phyloP scores from a whole-genome alignment of 2,888 invertebrate species.

The Cryptosula pallasiana region DNA sequence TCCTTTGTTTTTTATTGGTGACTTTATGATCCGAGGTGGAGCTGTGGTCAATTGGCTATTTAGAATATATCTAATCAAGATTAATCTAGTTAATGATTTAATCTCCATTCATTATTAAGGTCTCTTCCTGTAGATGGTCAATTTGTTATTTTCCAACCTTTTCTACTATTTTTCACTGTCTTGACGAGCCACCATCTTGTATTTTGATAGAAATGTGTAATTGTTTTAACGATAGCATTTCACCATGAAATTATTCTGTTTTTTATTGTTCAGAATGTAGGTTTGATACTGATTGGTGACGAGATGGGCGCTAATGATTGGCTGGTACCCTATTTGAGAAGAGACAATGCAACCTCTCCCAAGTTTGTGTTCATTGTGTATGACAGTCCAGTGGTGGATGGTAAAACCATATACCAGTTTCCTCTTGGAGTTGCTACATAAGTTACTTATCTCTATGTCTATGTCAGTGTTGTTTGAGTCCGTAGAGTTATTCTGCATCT shows the following conservation, averaged over 20 bases:
- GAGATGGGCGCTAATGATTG: slow-evolving; percentile 57
- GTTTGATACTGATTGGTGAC: slow-evolving; percentile 55
- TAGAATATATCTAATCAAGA: too few species aligned
- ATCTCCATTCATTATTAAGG: too few species aligned
- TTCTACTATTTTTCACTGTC: too few species aligned
- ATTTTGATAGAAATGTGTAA: not conserved
- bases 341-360: slow-evolving; percentile 32
- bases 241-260: not conserved
- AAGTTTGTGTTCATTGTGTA: slow-evolving; percentile 56
- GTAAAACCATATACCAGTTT: slow-evolving; percentile 56
- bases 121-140: too few species aligned
- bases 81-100: too few species aligned
- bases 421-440: slow-evolving; percentile 57
- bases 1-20: too few species aligned
- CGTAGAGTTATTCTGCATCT: too few species aligned
- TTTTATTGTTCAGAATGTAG: slow-evolving; percentile 32
- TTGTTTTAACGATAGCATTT: not conserved
- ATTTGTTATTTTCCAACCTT: too few species aligned
- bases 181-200: too few species aligned
- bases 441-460: too few species aligned
- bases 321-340: slow-evolving; percentile 53
- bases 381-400: slow-evolving; percentile 56
- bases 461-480: slow-evolving; percentile 30
- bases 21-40: too few species aligned
- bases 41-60: too few species aligned